Percentiles rank a stretch among this genome's conserved stretches.
Conservation (phyloP, 2,888 invertebrate species). For the Spisula subtruncata region DNA sequence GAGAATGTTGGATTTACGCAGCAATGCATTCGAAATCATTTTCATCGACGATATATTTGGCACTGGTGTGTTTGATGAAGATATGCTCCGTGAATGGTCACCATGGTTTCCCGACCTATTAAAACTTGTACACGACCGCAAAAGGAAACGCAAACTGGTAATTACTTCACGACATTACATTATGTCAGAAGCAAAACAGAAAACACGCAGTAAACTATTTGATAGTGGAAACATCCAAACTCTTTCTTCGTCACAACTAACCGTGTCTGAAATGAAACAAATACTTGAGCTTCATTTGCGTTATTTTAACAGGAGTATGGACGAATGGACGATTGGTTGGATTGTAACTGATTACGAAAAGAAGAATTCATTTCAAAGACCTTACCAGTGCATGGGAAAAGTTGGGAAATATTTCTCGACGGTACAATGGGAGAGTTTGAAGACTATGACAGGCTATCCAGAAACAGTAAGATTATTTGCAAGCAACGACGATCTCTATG, state of each 20-base stretch:
- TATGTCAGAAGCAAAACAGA: constrained; percentile 46
- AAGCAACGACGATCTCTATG: constrained; percentile 44
- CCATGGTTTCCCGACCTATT: constrained; percentile 37
- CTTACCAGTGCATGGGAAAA: background rate
- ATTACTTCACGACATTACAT: constrained; percentile 63
- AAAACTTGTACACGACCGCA: constrained; percentile 28
- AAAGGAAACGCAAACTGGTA: constrained; percentile 38
- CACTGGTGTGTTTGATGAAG: constrained; percentile 51
- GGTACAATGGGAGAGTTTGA: background rate
- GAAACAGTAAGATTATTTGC: constrained; percentile 61
- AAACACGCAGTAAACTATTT: constrained; percentile 25
- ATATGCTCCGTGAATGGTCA: constrained; percentile 47
- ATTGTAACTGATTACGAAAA: background rate
- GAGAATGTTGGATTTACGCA: constrained; percentile 44
- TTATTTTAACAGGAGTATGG: background rate
- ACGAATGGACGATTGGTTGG: background rate
- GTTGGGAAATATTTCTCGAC: constrained; percentile 1
- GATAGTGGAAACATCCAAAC: constrained; percentile 46
- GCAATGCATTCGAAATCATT: constrained; percentile 27
- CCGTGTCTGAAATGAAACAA: constrained; percentile 40
- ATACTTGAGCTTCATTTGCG: constrained; percentile 46
- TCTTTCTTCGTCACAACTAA: constrained; percentile 51
- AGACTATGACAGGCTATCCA: constrained; percentile 59
- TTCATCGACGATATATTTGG: constrained; percentile 66
- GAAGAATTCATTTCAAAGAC: background rate